Conservation (phyloP, 2,888 invertebrate species). For the Orthosia cruda region DNA sequence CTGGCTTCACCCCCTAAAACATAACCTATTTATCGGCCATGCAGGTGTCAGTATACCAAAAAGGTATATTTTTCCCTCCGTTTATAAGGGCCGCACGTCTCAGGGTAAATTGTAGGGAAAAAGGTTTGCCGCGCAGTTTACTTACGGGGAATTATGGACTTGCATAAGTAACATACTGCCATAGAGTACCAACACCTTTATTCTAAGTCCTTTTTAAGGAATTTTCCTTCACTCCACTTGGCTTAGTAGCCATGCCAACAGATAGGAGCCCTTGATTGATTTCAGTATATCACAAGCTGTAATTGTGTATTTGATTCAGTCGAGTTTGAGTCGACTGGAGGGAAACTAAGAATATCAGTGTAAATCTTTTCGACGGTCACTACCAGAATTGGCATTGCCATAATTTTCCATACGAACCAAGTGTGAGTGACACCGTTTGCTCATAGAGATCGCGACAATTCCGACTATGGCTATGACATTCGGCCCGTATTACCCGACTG, state of each 20-base stretch:
- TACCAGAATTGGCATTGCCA: too few relatives aligned
- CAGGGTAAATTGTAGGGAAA: conserved; percentile 76
- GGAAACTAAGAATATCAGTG: too few relatives aligned
- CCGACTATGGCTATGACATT: too few relatives aligned
- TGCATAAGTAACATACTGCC: conserved; percentile 59
- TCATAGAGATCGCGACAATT: too few relatives aligned
- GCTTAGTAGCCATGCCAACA: neutral
- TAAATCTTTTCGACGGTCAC: too few relatives aligned
- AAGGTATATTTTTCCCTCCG: conserved; percentile 66
- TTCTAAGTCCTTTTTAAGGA: neutral
- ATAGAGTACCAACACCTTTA: neutral
- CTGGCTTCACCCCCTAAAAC: conserved; percentile 24
- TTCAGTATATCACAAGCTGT: neutral
- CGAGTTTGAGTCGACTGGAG: too few relatives aligned
- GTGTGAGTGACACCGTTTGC: too few relatives aligned
- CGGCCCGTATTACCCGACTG: too few relatives aligned
- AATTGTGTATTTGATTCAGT: too few relatives aligned
- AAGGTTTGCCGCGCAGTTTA: conserved; percentile 73
- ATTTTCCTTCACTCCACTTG: neutral
- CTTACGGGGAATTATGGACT: conserved; percentile 69
- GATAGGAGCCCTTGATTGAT: neutral
- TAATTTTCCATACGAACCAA: too few relatives aligned
- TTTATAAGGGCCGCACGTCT: conserved; percentile 72
- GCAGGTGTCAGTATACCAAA: conserved; percentile 66
- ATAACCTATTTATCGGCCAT: conserved; percentile 57